Conservation (phyloP, 2,888 invertebrate species). For the Cheilosia pagana region DNA sequence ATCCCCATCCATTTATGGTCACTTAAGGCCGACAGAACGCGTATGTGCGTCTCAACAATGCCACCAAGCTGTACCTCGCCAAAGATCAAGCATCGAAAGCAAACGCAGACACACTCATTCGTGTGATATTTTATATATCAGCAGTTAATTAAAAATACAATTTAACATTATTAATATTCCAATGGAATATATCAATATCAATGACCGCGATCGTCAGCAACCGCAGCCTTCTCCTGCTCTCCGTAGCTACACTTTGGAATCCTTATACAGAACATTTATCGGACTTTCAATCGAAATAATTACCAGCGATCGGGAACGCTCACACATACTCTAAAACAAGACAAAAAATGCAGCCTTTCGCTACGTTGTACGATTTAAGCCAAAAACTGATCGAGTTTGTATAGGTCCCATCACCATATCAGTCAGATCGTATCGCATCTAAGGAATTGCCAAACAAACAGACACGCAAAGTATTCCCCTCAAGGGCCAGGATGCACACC, state of each 20-base stretch:
- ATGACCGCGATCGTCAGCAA: slow-evolving; percentile 66
- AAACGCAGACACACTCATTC: slow-evolving; percentile 38
- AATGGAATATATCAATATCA: slow-evolving; percentile 76
- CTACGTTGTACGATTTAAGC: slow-evolving; percentile 48
- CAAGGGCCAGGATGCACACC: slow-evolving; percentile 32
- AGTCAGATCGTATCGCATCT: slow-evolving; percentile 64
- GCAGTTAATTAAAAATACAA: slow-evolving; percentile 76
- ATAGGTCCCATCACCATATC: slow-evolving; percentile 74
- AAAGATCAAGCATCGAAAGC: slow-evolving; percentile 48
- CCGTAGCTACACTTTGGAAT: slow-evolving; percentile 34
- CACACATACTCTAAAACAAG: slow-evolving; percentile 9
- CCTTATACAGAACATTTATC: slow-evolving; percentile 70
- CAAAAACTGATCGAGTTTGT: slow-evolving; percentile 75
- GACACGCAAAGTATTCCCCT: slow-evolving; percentile 37
- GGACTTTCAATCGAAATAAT: slow-evolving; percentile 71
- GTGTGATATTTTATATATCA: slow-evolving; percentile 72
- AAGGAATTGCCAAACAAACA: slow-evolving; percentile 59
- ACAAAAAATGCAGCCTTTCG: slow-evolving; percentile 17
- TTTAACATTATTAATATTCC: slow-evolving; percentile 76
- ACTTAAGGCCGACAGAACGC: slow-evolving; percentile 18
- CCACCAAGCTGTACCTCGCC: slow-evolving; percentile 23
- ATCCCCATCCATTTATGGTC: slow-evolving; percentile 69
- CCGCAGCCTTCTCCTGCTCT: neutral
- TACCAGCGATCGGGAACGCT: slow-evolving; percentile 63
- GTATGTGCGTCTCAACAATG: slow-evolving; percentile 33